Conservation (phyloP, 2,888 invertebrate genomes). For the Seladonia tumulorum region DNA sequence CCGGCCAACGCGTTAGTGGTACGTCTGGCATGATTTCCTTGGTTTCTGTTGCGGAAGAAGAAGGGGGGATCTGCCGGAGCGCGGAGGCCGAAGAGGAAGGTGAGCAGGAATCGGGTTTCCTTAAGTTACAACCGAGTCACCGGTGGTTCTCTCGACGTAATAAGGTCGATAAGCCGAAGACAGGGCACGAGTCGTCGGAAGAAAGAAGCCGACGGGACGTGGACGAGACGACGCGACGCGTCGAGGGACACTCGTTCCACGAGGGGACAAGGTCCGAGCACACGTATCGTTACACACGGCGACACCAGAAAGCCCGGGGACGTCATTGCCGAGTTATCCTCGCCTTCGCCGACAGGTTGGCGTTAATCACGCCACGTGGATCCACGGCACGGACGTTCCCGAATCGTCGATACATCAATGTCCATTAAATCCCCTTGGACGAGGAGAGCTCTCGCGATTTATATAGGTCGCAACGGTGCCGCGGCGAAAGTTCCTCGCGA, state of each 20-base stretch:
- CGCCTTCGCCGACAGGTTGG: constrained; percentile 67
- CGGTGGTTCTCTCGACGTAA: constrained; percentile 57
- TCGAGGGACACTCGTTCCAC: constrained; percentile 31
- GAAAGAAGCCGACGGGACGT: constrained; percentile 43
- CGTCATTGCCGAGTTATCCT: constrained; percentile 60
- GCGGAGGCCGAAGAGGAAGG: not conserved
- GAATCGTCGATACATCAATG: constrained; percentile 80
- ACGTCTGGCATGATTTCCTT: not conserved
- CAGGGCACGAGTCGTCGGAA: constrained; percentile 34
- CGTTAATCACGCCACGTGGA: constrained; percentile 79
- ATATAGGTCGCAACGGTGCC: constrained; percentile 57
- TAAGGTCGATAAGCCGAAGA: constrained; percentile 70
- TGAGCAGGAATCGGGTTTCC: constrained; percentile 5
- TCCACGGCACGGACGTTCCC: constrained; percentile 54
- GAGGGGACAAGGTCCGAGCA: constrained; percentile 44
- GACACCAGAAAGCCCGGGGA: constrained; percentile 58
- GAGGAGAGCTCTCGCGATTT: constrained; percentile 57
- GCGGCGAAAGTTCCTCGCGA: constrained; percentile 18
- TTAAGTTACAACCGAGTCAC: not conserved
- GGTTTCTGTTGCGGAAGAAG: not conserved
- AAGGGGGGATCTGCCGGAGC: not conserved
- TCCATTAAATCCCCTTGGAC: constrained; percentile 76
- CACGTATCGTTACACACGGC: constrained; percentile 40
- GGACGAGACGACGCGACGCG: not conserved
- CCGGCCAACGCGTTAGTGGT: not conserved